These are phyloP conservation scores for Drosophila bipectinata DNA, from an alignment of 1,140 invertebrate genomes.

Conservation along the genomic window DNA sequence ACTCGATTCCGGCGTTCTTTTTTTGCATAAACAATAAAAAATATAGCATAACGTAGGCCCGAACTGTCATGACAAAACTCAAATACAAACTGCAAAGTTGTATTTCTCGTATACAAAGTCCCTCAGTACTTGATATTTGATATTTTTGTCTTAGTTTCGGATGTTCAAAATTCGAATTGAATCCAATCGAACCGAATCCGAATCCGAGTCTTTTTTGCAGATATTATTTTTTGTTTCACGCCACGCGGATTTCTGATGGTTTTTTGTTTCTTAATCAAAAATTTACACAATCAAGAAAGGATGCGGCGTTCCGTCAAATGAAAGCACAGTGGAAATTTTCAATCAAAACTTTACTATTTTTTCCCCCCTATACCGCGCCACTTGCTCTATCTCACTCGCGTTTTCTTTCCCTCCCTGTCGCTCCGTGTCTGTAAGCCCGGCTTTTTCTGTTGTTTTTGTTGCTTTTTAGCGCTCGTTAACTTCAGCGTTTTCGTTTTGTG, in stretches of 20 bases:
- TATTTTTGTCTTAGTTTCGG: conserved; percentile 17
- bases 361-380: not conserved
- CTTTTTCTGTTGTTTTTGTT: conserved; percentile 39
- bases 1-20: conserved; percentile 28
- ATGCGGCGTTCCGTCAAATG: conserved; percentile 46
- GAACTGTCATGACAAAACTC: conserved; percentile 57
- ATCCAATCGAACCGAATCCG: not conserved
- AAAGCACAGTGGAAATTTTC: conserved; percentile 78
- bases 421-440: conserved; percentile 7
- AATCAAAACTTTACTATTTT: conserved; percentile 72
- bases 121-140: conserved; percentile 35
- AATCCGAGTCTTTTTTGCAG: conserved; percentile 4
- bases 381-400: not conserved
- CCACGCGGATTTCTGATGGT: conserved; percentile 19
- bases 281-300: conserved; percentile 69
- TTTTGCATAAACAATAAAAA: conserved; percentile 60
- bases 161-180: conserved; percentile 6
- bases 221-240: conserved; percentile 41
- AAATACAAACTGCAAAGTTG: conserved; percentile 21
- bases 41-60: conserved; percentile 45
- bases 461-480: conserved; percentile 79
- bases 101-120: conserved; percentile 8
- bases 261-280: conserved; percentile 66
- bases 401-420: not conserved
- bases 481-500: conserved; percentile 41